Percentiles rank a stretch among this genome's conserved stretches.
These are phyloP conservation scores for Drosophila koepferae DNA, from an alignment of 2,888 invertebrate genomes.

Conservation along the genomic window DNA sequence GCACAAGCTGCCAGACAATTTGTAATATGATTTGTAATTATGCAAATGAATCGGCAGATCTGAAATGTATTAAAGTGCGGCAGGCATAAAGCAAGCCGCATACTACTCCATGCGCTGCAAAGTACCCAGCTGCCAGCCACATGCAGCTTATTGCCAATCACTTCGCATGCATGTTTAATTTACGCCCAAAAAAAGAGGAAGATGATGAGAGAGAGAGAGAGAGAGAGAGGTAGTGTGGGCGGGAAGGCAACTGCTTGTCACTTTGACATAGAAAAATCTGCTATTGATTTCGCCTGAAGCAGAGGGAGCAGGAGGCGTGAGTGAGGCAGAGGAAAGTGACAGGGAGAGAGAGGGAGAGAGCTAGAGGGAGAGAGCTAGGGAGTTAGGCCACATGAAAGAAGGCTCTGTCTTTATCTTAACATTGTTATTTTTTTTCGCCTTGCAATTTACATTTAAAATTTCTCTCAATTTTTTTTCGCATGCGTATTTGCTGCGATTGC, in stretches of 20 bases:
- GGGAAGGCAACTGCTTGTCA: conserved; percentile 31
- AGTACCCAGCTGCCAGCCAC: conserved; percentile 21
- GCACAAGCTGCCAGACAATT: conserved; percentile 37
- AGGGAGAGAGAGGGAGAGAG: not conserved
- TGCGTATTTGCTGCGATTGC: conserved; percentile 1
- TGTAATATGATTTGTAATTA: conserved; percentile 76
- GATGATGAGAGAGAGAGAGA: too few species aligned
- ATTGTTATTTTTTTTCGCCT: conserved; percentile 1
- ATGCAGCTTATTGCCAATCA: conserved; percentile 56
- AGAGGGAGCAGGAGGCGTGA: not conserved
- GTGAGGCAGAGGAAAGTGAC: not conserved
- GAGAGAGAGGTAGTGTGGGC: too few species aligned
- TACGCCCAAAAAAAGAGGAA: conserved; percentile 13
- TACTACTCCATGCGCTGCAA: not conserved
- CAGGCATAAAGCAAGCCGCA: not conserved
- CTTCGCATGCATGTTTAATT: conserved; percentile 67
- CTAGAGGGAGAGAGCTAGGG: not conserved
- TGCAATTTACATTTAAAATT: conserved; percentile 72
- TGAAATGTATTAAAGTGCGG: conserved; percentile 43
- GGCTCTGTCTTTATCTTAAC: conserved; percentile 17
- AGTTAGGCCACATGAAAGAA: not conserved
- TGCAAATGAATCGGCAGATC: conserved; percentile 60
- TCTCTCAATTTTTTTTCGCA: not conserved
- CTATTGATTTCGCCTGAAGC: conserved; percentile 62
- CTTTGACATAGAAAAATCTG: conserved; percentile 74